Evolutionary conservation across 1,140 invertebrate genomes (phyloP), one percentile per base, ranked within the genome.

Genomic region (Andrena cerasifolii): DNA sequence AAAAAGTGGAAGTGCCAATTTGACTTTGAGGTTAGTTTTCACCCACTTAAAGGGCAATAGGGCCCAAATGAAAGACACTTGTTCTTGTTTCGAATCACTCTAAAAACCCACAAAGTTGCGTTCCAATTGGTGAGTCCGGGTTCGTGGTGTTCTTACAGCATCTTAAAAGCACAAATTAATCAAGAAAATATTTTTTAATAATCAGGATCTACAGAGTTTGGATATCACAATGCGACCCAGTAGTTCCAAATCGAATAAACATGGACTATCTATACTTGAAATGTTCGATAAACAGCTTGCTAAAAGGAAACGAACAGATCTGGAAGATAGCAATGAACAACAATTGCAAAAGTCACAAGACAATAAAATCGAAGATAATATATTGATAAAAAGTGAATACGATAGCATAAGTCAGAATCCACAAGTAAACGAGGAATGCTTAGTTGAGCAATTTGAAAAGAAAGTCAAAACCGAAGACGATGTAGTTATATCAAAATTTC

Each of bases 331-430:
- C 10, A 31, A 62, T 12, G 49, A 56, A 12, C n/a, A 56, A 49
- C 10, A 72, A 1, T 6, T 7, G 16, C 36, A 36, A 7, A 18
- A 24, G 0, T 28, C n/a, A 12, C 54, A 66, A 45, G n/a, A 10
- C 14, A 62, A 56, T 26, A 49, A 18, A 49, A 24, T 7, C 4
- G 18, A 62, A 31, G 24, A 43, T 24, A 3, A 3, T 0, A 53
- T 21, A 18, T 43, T 28, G 33, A n/a, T 43, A 8, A 33, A 24
- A 0, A 18, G 2, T 43, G 61, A 67, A 33, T 6, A 36, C 16
- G 12, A 67, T 67, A 83, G 83, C n/a, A 77, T 83, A 67, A 83
- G 79, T 62, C 7, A 70, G 12, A 40, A 61, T 71, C 53, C 59
- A 28, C 43, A 54, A 51, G 5, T 12, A 18, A 66, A 66, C 21